Percentiles rank a stretch among this genome's conserved stretches.
Evolutionary conservation across 2,113 vertebrate genomes (phyloP).

Genomic region (Myiozetetes cayanensis): DNA sequence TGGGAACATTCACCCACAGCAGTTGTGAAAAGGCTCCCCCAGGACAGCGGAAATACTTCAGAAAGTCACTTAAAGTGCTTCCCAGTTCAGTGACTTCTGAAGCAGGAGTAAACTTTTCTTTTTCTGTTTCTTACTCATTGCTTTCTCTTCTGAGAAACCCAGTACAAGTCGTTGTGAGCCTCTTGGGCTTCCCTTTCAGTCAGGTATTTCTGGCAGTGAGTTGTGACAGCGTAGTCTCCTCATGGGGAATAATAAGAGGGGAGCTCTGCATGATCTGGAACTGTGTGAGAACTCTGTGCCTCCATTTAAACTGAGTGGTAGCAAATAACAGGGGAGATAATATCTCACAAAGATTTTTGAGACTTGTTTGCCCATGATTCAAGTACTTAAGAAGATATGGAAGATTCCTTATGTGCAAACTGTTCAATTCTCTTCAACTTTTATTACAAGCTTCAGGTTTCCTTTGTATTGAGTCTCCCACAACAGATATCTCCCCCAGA

Average conservation of each 20-base stretch:
- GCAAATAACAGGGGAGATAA: not conserved
- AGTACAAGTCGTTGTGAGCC: not conserved
- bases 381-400: not conserved
- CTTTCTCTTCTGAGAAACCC: constrained; percentile 20
- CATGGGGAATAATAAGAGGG: accelerated
- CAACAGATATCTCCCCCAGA: not conserved
- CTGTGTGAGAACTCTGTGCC: not conserved
- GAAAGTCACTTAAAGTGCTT: constrained; percentile 1
- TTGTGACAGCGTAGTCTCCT: not conserved
- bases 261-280: not conserved
- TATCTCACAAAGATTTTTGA: not conserved
- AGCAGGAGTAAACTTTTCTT: not conserved
- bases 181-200: not conserved
- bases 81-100: not conserved
- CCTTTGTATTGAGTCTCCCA: not conserved
- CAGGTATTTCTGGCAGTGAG: not conserved
- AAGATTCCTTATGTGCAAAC: not conserved
- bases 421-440: not conserved
- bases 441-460: not conserved
- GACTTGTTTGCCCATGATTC: not conserved
- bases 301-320: not conserved
- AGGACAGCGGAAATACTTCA: not conserved
- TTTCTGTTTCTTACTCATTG: not conserved
- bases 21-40: not conserved
- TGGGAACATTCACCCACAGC: constrained; percentile 5